Conservation (phyloP, 2,113 vertebrate genomes). For the Charadrius vociferus region DNA sequence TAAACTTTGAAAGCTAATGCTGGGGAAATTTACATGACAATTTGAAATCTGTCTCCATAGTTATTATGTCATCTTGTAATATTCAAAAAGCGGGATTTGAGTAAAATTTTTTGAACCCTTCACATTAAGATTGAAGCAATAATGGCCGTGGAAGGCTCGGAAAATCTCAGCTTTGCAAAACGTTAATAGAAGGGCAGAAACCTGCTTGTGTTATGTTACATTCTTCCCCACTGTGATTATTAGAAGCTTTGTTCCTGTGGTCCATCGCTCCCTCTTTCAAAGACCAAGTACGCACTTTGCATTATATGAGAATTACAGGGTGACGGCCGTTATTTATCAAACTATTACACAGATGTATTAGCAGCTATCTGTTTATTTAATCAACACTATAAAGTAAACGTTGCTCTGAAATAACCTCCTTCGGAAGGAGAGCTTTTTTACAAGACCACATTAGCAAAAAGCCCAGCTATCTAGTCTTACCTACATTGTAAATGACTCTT, state of each 20-base stretch:
- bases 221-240: not conserved
- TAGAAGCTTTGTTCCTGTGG: not conserved
- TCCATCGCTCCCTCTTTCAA: not conserved
- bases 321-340: not conserved
- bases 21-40: conserved; percentile 36
- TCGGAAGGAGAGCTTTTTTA: not conserved
- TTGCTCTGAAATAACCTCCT: not conserved
- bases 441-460: not conserved
- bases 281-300: not conserved
- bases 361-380: conserved; percentile 23
- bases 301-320: not conserved
- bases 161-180: not conserved
- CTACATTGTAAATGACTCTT: not conserved
- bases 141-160: not conserved
- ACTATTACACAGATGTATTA: conserved; percentile 1
- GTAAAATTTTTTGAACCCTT: not conserved
- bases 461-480: not conserved
- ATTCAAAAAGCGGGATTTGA: not conserved
- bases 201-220: not conserved
- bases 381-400: conserved; percentile 19
- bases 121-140: not conserved
- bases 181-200: not conserved
- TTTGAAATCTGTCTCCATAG: conserved; percentile 18
- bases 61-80: not conserved
- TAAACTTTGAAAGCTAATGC: conserved; percentile 28